Evolutionary conservation across 2,113 vertebrate species (phyloP).

Genomic region (Pungitius pungitius): DNA sequence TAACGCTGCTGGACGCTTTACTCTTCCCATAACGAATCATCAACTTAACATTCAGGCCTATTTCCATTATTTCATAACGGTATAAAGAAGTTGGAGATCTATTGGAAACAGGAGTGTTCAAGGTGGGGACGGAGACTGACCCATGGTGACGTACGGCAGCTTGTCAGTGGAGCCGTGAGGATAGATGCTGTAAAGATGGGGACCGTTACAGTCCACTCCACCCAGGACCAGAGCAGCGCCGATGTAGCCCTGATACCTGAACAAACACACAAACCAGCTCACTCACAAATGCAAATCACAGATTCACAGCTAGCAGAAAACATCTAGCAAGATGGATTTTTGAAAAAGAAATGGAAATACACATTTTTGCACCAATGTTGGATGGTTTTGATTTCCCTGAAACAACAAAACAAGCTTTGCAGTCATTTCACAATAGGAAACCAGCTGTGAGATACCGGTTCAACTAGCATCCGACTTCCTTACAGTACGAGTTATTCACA

Average conservation of each 20-base stretch:
- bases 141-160: conserved; percentile 91
- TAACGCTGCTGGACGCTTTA: too few species aligned
- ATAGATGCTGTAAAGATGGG: conserved; percentile 98
- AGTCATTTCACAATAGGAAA: neutral
- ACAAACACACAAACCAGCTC: neutral
- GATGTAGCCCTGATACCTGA: conserved; percentile 98
- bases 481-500: too few species aligned
- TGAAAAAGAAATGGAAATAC: too few species aligned
- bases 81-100: too few species aligned
- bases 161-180: conserved; percentile 98
- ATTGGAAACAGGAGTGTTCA: conserved; percentile 48
- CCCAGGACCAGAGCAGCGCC: conserved; percentile 94
- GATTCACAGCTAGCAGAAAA: neutral
- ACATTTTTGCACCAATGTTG: too few species aligned
- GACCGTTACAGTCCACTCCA: conserved; percentile 91
- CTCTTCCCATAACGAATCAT: neutral
- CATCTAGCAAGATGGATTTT: too few species aligned
- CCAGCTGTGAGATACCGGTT: too few species aligned
- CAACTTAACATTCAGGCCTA: neutral
- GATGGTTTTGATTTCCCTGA: neutral
- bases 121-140: conserved; percentile 25
- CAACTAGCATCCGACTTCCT: too few species aligned
- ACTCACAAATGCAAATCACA: neutral
- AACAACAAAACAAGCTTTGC: neutral
- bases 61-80: neutral